Evolutionary conservation across 1,140 invertebrate genomes (phyloP), one percentile per base, ranked within the genome.

Genomic region (Neuroterus valhalla): DNA sequence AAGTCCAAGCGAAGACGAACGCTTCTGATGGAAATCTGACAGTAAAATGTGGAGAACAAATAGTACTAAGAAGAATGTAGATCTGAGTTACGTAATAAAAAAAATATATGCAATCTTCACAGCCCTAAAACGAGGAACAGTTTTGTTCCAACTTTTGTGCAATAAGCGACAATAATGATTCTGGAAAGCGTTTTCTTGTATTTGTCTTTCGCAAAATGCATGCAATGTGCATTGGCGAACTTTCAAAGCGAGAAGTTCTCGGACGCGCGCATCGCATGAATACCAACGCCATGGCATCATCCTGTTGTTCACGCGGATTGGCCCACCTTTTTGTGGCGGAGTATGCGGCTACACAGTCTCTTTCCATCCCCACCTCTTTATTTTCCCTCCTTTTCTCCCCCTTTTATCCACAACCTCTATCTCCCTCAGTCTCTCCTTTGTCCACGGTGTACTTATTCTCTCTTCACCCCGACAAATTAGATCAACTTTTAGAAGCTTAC

Each of bases 251-350:
- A 62, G 55, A 62, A n/a, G 26, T 15, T 42, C 42, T 70, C 43
- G 70, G 14, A 77, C 23, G 55, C 26, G 66, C 48, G 55, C 68
- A 71, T 70, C 73, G 50, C 74, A 77, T 46, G 78, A 79, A 70
- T 79, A 71, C 75, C 75, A 79, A 70, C 42, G 70, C 21, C 74
- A 72, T 67, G 62, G 52, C 62, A 72, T 66, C 72, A 70, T 67
- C 62, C 68, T 48, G 68, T 75, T 75, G 81, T 77, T 81, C 68
- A 68, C 78, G 75, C 74, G 74, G 72, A 77, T 76, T 72, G 31
- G 43, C 66, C 70, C 55, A 70, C 45, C 66, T 81, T 80, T 80
- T 83, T 81, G 68, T 73, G 68, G 70, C 74, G 70, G 48, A 69
- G 74, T 71, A 75, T 79, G 75, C 77, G 66, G 21, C 68, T 45